phyloP scores from a whole-genome alignment of 2,113 vertebrate genomes.

The Egretta garzetta region DNA sequence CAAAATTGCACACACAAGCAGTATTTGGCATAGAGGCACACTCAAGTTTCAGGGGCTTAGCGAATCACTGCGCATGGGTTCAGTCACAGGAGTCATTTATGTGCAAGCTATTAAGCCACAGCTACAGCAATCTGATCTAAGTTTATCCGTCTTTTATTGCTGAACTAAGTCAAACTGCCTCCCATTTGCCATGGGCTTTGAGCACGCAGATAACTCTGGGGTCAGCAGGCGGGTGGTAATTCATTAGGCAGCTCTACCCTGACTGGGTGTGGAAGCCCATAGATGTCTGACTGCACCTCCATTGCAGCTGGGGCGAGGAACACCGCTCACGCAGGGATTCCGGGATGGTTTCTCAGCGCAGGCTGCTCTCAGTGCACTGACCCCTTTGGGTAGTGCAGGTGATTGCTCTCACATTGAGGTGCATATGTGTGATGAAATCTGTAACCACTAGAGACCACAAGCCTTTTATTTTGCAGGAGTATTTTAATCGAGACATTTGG shows the following conservation, averaged over 20 bases:
- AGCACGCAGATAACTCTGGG: neutral
- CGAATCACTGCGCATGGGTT: neutral
- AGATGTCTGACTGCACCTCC: neutral
- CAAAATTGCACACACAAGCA: neutral
- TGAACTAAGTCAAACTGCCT: neutral
- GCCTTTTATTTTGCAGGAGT: neutral
- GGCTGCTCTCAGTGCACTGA: neutral
- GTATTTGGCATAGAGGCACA: neutral
- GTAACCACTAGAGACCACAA: neutral
- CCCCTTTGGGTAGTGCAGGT: neutral
- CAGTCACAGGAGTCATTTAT: neutral
- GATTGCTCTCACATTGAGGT: neutral
- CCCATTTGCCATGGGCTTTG: neutral
- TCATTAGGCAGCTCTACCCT: neutral
- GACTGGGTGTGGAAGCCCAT: neutral
- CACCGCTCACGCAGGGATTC: neutral
- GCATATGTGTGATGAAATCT: neutral
- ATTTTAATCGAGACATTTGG: neutral
- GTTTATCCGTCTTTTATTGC: neutral
- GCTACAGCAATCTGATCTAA: neutral
- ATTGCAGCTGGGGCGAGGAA: neutral
- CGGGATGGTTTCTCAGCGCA: neutral
- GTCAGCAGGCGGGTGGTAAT: neutral
- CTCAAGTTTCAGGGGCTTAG: neutral
- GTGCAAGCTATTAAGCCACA: neutral